Evolutionary conservation across 1,140 invertebrate genomes (phyloP), one percentile per base, ranked within the genome.

Genomic region (Orius insidiosus): DNA sequence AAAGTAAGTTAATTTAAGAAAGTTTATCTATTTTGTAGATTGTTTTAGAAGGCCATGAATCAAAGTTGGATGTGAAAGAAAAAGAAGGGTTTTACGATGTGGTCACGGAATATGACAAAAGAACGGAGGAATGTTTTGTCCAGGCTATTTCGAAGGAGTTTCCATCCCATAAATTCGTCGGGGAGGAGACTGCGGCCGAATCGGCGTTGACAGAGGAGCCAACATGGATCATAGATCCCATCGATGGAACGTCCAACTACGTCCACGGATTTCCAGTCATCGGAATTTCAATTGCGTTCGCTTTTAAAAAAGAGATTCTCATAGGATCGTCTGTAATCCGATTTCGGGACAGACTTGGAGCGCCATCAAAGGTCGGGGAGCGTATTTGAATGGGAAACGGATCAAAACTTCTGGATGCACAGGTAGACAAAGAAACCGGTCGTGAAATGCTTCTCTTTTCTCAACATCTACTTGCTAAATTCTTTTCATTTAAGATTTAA

Each of bases 101-200:
- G 36, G 94, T 98, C 0, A 98, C 94, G 0, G 88, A 93, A 70
- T 88, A 87, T 10, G 94, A 98, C 64, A 77, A 85, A 61, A 74
- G 80, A 59, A 87, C 97, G 0, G 94, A 98, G 62, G 75, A 82
- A 55, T 61, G 87, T 16, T 63, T 98, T 1, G 83, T 93, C 37
- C 62, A 72, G 8, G 77, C 75, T 18, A 67, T 98, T 11, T 69
- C 66, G 1, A 63, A 73, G 47, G 69, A 73, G 53, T 98, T 81
- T 70, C 86, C 89, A 0, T 69, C 74, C 49, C 93, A 98, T 59
- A 81, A 77, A 60, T 98, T 97, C 61, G 97, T 98, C 55, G 95
- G 93, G 1, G 95, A 98, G 67, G 95, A 98, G 63, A 76, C 79
- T 3, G 24, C 24, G 24, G 68, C 68, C 18, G 61, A 68, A 19